Percentiles rank a stretch among this genome's conserved stretches.
Evolutionary conservation across 2,797 vertebrate genomes (phyloP).

Genomic region (Heteromormyrus szaboi): DNA sequence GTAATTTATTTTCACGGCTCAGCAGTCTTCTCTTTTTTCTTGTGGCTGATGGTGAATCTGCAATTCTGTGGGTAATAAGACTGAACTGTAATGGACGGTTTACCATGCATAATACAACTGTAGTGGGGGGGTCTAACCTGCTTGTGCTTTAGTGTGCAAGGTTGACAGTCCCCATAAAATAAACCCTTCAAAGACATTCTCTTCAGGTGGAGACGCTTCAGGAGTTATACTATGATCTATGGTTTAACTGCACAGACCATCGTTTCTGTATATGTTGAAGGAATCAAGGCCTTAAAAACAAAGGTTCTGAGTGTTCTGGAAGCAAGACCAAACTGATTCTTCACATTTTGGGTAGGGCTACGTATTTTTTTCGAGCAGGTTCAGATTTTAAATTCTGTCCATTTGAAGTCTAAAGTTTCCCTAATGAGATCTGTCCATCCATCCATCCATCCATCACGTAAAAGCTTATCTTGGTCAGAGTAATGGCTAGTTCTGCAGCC

Average conservation of each 20-base stretch:
- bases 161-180: not conserved
- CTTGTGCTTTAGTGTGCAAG: not conserved
- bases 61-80: not conserved
- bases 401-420: not conserved
- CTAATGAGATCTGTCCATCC: not conserved
- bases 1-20: not conserved
- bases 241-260: not conserved
- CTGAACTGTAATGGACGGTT: not conserved
- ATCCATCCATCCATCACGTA: not conserved
- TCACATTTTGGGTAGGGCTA: not conserved
- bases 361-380: not conserved
- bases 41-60: not conserved
- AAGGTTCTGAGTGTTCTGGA: not conserved
- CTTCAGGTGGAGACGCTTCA: not conserved
- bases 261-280: not conserved
- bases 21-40: not conserved
- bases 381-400: not conserved
- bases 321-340: not conserved
- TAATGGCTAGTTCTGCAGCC: not conserved
- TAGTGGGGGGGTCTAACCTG: not conserved
- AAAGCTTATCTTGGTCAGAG: not conserved
- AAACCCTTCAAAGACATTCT: not conserved
- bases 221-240: not conserved
- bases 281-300: not conserved
- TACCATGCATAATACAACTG: not conserved